Percentiles rank a stretch among this genome's conserved stretches.
phyloP scores from a whole-genome alignment of 2,797 vertebrate species.

The Xerus rutilus region DNA sequence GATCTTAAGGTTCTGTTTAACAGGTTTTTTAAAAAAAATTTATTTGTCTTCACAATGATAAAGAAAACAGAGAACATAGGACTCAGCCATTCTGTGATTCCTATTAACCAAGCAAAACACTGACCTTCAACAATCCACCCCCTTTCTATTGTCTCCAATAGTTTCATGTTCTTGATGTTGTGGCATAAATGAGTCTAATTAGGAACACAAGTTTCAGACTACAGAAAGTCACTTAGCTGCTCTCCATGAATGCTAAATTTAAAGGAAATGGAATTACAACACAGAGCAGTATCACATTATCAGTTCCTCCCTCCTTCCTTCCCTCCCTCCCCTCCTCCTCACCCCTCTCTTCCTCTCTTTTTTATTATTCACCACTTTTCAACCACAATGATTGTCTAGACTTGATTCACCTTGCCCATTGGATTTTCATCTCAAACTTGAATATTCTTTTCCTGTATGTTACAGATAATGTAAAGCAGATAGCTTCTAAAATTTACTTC shows the following conservation, averaged over 20 bases:
- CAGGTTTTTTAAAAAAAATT: background rate
- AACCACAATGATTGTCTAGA: conserved; percentile 12
- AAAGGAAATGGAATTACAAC: conserved; percentile 50
- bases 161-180: conserved; percentile 18
- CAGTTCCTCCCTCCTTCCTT: too few relatives aligned
- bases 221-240: conserved; percentile 55
- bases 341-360: accelerated
- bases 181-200: conserved; percentile 68
- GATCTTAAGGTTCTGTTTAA: background rate
- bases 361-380: background rate
- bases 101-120: background rate
- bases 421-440: conserved; percentile 37
- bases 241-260: conserved; percentile 28
- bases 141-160: background rate
- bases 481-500: conserved; percentile 60
- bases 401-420: conserved; percentile 4
- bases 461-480: conserved; percentile 64
- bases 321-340: background rate
- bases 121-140: background rate
- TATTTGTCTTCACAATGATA: background rate
- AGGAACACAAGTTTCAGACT: conserved; percentile 61
- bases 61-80: background rate
- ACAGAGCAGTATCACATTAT: background rate
- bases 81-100: background rate
- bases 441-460: conserved; percentile 25